These are phyloP conservation scores for Nebria salina DNA, from an alignment of 2,888 invertebrate species.

Conservation along the genomic window DNA sequence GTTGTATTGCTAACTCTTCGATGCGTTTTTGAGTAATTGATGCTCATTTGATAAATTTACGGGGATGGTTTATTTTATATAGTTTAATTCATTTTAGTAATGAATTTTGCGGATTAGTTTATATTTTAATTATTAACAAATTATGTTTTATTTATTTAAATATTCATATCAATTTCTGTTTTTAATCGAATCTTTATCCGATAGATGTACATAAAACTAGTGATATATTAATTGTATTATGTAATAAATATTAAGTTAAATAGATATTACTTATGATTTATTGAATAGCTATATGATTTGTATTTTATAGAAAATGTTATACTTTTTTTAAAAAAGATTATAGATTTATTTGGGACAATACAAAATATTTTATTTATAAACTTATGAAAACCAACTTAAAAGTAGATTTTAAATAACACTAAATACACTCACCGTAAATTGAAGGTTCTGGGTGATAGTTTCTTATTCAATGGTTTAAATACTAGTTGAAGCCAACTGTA, in stretches of 20 bases:
- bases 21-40: no score
- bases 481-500: conserved; percentile 3
- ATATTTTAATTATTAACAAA: no score
- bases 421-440: not conserved
- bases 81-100: no score
- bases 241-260: not conserved
- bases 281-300: not conserved
- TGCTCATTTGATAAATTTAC: no score
- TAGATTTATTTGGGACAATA: not conserved
- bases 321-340: not conserved
- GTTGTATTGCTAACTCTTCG: no score
- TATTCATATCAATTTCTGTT: no score
- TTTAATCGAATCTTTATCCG: no score
- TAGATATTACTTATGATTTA: not conserved
- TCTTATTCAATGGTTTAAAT: not conserved
- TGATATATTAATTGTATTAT: no score
- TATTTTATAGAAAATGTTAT: not conserved
- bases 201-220: no score
- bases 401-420: not conserved
- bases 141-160: no score
- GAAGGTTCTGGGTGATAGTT: not conserved
- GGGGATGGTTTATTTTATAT: no score
- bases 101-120: no score
- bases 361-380: not conserved
- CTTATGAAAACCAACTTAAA: not conserved